Conservation (phyloP, 2,113 vertebrate genomes). For the Hepsetus odoe region DNA sequence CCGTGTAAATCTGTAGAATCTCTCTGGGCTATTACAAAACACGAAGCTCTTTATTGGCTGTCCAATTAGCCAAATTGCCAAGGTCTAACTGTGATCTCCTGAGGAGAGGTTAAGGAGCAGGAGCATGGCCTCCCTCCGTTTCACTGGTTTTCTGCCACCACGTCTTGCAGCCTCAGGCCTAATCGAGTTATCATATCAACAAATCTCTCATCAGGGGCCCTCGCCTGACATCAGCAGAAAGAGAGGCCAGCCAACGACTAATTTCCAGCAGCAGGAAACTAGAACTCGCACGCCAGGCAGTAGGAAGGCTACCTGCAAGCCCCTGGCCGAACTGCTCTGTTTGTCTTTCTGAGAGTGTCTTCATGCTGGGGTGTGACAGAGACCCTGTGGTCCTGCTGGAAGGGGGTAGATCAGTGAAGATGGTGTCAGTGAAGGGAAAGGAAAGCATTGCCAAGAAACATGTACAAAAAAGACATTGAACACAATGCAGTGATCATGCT, state of each 20-base stretch:
- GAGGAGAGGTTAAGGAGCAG: slow-evolving; percentile 87
- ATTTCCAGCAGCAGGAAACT: slow-evolving; percentile 88
- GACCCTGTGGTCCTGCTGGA: slow-evolving; percentile 42
- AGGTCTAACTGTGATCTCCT: slow-evolving; percentile 80
- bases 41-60: slow-evolving; percentile 36
- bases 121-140: slow-evolving; percentile 78
- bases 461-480: slow-evolving; percentile 59
- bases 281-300: slow-evolving; percentile 66
- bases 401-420: background rate
- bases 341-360: slow-evolving; percentile 64
- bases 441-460: slow-evolving; percentile 62
- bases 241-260: slow-evolving; percentile 81
- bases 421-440: slow-evolving; percentile 28
- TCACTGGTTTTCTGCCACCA: slow-evolving; percentile 67
- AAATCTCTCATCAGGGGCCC: slow-evolving; percentile 75
- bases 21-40: background rate
- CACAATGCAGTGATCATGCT: slow-evolving; percentile 66
- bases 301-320: slow-evolving; percentile 82
- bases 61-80: slow-evolving; percentile 76
- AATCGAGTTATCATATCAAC: slow-evolving; percentile 92
- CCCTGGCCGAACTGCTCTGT: slow-evolving; percentile 61
- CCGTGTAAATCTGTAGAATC: background rate
- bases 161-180: slow-evolving; percentile 76
- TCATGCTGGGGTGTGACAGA: slow-evolving; percentile 61
- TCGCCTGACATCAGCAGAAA: slow-evolving; percentile 76